Percentiles rank a stretch among this genome's conserved stretches.
phyloP scores from a whole-genome alignment of 2,797 vertebrate species.

The Bradypodion ventrale region DNA sequence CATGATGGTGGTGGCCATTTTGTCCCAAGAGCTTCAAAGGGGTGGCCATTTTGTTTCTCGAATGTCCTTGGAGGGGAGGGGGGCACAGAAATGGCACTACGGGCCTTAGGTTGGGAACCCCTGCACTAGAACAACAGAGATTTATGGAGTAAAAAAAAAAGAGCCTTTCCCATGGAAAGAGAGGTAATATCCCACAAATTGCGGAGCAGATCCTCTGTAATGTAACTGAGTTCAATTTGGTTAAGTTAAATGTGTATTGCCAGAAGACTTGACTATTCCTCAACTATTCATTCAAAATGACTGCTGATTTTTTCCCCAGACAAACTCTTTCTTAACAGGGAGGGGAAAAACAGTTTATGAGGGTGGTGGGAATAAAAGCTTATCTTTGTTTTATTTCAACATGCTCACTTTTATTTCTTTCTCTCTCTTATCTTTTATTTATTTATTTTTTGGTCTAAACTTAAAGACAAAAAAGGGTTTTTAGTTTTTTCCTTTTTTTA shows the following conservation, averaged over 20 bases:
- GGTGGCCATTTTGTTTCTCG: no score
- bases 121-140: constrained; percentile 36
- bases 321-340: constrained; percentile 43
- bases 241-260: constrained; percentile 44
- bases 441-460: constrained; percentile 95
- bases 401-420: constrained; percentile 45
- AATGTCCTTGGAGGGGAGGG: no score
- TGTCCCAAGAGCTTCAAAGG: no score
- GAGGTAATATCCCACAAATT: neutral
- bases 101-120: no score
- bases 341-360: neutral
- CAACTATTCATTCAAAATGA: constrained; percentile 49
- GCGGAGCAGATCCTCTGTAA: constrained; percentile 51
- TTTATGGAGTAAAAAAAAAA: neutral
- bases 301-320: no score
- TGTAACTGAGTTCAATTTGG: constrained; percentile 32
- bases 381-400: constrained; percentile 70
- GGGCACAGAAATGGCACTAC: no score
- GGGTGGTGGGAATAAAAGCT: constrained; percentile 26
- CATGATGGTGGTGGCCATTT: no score
- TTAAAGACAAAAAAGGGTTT: constrained; percentile 71
- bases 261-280: constrained; percentile 59
- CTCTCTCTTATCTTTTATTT: no score
- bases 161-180: no score
- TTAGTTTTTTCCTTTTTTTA: constrained; percentile 84